Evolutionary conservation across 2,888 invertebrate genomes (phyloP).

Genomic region (Bombyx huttoni): DNA sequence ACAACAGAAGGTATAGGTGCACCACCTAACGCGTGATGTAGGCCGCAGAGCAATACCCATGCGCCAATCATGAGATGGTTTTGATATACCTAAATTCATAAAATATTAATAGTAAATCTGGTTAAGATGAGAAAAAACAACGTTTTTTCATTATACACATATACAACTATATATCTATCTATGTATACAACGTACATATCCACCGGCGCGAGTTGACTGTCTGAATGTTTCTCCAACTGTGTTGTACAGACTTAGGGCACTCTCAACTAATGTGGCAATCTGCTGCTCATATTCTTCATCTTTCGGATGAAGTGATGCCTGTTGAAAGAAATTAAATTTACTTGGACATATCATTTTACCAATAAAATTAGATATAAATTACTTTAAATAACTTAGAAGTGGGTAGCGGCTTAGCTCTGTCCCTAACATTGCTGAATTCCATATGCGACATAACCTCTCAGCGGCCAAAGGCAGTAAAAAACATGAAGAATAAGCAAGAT

Average conservation of each 20-base stretch:
- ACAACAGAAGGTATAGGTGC: constrained; percentile 58
- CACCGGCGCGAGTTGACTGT: constrained; percentile 88
- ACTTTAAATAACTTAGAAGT: too few relatives aligned
- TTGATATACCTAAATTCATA: constrained; percentile 78
- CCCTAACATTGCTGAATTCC: too few relatives aligned
- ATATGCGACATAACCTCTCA: too few relatives aligned
- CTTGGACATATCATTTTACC: background rate
- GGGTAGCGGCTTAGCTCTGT: too few relatives aligned
- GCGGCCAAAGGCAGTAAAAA: too few relatives aligned
- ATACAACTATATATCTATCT: too few relatives aligned
- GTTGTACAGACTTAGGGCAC: constrained; percentile 88
- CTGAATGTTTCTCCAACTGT: constrained; percentile 85
- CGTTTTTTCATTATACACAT: background rate
- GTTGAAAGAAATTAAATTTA: constrained; percentile 1
- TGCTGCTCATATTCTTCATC: constrained; percentile 88
- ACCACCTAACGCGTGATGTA: constrained; percentile 86
- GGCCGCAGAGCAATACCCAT: constrained; percentile 89
- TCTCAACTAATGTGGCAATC: constrained; percentile 88
- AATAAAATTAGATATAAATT: background rate
- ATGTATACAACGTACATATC: constrained; percentile 75
- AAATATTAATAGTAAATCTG: background rate
- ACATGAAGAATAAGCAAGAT: too few relatives aligned
- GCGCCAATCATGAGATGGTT: constrained; percentile 91
- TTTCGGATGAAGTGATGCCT: constrained; percentile 65
- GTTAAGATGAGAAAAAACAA: background rate